A percentile compares a stretch with the other conserved stretches of the same genome.
phyloP scores from a whole-genome alignment of 2,888 invertebrate genomes.

The Idaea biselata region DNA sequence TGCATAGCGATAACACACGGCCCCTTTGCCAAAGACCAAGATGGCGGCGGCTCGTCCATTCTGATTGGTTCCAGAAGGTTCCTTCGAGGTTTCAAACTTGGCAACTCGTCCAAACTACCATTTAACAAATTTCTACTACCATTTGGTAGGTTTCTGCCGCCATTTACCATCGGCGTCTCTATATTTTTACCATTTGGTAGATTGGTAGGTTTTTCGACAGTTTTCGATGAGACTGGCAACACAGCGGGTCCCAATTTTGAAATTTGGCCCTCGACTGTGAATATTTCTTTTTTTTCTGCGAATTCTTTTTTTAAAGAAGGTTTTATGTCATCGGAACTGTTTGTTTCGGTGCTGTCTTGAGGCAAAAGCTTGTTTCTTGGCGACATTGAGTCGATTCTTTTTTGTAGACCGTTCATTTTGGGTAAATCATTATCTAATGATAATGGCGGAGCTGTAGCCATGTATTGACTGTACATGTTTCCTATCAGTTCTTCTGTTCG shows the following conservation, averaged over 20 bases:
- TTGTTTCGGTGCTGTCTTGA: conserved; percentile 69
- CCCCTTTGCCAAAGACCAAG: conserved; percentile 73
- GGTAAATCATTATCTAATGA: conserved; percentile 56
- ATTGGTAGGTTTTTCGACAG: conserved; percentile 11
- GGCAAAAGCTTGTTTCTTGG: conserved; percentile 46
- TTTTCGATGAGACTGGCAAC: conserved; percentile 37
- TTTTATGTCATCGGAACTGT: conserved; percentile 65
- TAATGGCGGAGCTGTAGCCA: conserved; percentile 68
- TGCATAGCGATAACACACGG: conserved; percentile 66
- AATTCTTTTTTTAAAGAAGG: conserved; percentile 51
- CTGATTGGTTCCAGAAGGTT: conserved; percentile 70
- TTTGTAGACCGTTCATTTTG: conserved; percentile 51
- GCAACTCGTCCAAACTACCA: conserved; percentile 42
- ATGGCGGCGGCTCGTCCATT: conserved; percentile 56
- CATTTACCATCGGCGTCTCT: conserved; percentile 1
- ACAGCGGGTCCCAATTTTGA: conserved; percentile 46
- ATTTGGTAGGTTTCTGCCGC: conserved; percentile 15
- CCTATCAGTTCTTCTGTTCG: conserved; percentile 83
- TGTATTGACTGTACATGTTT: conserved; percentile 76
- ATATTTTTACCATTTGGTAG: conserved; percentile 17
- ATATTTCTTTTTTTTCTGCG: conserved; percentile 51
- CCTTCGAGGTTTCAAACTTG: conserved; percentile 57
- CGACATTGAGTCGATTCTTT: conserved; percentile 48
- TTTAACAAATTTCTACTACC: conserved; percentile 24
- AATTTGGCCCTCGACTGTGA: conserved; percentile 65